A percentile compares a stretch with the other conserved stretches of the same genome.
phyloP scores from a whole-genome alignment of 2,113 vertebrate genomes.

The Microtus montanus region DNA sequence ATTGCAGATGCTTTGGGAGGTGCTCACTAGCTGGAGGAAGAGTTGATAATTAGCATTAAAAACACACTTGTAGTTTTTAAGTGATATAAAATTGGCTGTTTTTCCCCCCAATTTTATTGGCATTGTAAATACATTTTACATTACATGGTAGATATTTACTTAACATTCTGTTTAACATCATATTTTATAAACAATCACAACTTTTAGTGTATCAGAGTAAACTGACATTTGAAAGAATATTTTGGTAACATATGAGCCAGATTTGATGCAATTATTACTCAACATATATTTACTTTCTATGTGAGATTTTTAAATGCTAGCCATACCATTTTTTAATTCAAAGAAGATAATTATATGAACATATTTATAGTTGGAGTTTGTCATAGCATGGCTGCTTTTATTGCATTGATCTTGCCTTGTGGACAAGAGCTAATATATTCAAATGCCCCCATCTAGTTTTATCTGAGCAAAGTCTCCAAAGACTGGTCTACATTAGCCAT shows the following conservation, averaged over 20 bases:
- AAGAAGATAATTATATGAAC: not conserved
- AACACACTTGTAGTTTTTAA: conserved; percentile 9
- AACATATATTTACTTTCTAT: conserved; percentile 53
- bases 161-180: not conserved
- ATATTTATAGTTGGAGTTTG: conserved; percentile 39
- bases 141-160: not conserved
- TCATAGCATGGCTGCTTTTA: not conserved
- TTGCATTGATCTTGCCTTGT: not conserved
- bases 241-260: not conserved
- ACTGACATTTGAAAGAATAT: not conserved
- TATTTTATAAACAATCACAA: not conserved
- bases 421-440: not conserved
- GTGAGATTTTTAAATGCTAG: conserved; percentile 33
- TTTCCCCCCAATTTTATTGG: not conserved
- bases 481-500: not conserved
- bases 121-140: not conserved
- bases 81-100: not conserved
- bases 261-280: not conserved
- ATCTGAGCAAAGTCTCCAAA: not conserved
- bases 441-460: conserved; percentile 4
- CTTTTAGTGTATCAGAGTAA: not conserved
- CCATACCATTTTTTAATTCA: conserved; percentile 32
- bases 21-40: not conserved
- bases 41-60: not conserved
- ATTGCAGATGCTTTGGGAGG: not conserved